Evolutionary conservation across 2,113 vertebrate species (phyloP).

Genomic region (Heterocephalus glaber): DNA sequence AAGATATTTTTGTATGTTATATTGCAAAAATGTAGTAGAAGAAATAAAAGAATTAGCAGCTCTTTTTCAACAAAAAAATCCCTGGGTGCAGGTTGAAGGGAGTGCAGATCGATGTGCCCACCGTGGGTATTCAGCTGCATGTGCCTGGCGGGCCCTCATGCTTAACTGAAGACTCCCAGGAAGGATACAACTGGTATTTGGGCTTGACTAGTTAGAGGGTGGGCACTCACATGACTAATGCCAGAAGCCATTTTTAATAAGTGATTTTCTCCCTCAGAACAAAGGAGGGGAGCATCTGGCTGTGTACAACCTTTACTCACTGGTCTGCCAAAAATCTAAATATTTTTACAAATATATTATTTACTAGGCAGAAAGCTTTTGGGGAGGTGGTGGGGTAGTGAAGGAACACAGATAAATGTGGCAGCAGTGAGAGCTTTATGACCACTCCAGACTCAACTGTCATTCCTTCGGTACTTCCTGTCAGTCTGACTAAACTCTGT

Average conservation of each 20-base stretch:
- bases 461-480: slow-evolving; percentile 94
- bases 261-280: slow-evolving; percentile 56
- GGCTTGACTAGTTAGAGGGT: slow-evolving; percentile 43
- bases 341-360: slow-evolving; percentile 88
- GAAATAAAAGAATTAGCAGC: not conserved
- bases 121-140: slow-evolving; percentile 81
- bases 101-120: slow-evolving; percentile 22
- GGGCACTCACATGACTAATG: slow-evolving; percentile 67
- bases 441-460: slow-evolving; percentile 91
- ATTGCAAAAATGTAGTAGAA: not conserved
- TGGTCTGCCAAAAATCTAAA: slow-evolving; percentile 82
- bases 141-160: slow-evolving; percentile 61
- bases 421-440: slow-evolving; percentile 88
- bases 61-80: slow-evolving; percentile 53
- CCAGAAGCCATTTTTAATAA: slow-evolving; percentile 76
- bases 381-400: slow-evolving; percentile 57
- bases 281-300: slow-evolving; percentile 48
- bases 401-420: slow-evolving; percentile 86
- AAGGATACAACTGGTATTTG: slow-evolving; percentile 76
- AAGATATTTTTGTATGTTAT: slow-evolving; percentile 49
- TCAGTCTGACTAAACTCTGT: slow-evolving; percentile 97
- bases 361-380: slow-evolving; percentile 84
- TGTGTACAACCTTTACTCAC: slow-evolving; percentile 65
- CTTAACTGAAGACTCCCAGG: slow-evolving; percentile 69
- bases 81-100: not conserved